Base-by-base conservation (phyloP, 2,888 invertebrate genomes). In the Ischnura elegans region DNA sequence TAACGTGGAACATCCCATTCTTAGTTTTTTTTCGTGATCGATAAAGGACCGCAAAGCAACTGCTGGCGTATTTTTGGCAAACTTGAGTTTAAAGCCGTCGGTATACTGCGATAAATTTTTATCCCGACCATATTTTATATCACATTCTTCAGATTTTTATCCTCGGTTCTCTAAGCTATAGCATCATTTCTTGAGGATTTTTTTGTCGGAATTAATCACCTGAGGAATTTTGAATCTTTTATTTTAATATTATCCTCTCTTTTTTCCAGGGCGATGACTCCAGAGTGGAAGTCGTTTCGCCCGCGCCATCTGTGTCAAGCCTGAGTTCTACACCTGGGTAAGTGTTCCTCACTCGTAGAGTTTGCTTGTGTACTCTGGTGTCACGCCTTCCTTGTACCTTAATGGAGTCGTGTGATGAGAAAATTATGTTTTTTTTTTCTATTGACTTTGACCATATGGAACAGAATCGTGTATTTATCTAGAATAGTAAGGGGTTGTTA, bases 1-100 rank as follows among this genome's bases (percentile, higher is more conserved):
- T 76, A 76, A 76, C 76, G 76, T 76, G 76, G 76, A 76, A 76
- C 76, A 36, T 76, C n/a, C 76, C 76, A 25, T 16, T 76, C 29
- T 36, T 76, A 29, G 10, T 10, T 36, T 76, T 76, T 76, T 16
- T 61, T 61, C n/a, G 5, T 25, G 36, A 76, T 76, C 76, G 76
- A 76, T 76, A 4, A 36, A 36, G 76, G 29, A 36, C 29, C 76
- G 16, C 10, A 36, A 51, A 76, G 36, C 76, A 36, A 13, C 76
- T 25, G 36, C 76, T 36, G 29, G 76, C 76, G 76, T 76, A 76
- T 76, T 76, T 76, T 76, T 76, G 36, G 76, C 29, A 36, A 29
- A 36, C 36, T n/a, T 61, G 61, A 61, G n/a, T 76, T 76, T 76
- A 76, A 76, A 76, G 76, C 76, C 36, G 36, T 36, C 76, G 16